These are phyloP conservation scores for Idaea aversata DNA, from an alignment of 2,888 invertebrate genomes.

Conservation along the genomic window DNA sequence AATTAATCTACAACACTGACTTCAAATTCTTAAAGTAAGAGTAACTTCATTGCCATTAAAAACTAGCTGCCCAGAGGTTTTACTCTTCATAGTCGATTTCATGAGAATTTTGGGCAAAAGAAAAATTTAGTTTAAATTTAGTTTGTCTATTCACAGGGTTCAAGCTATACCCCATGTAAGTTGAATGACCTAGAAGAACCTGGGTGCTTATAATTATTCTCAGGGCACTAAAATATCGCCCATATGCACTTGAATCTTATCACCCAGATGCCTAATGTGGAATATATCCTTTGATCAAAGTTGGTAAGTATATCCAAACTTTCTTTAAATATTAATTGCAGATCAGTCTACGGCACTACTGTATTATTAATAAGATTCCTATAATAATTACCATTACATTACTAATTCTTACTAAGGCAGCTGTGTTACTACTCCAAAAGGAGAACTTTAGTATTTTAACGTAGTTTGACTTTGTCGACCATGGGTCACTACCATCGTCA, in stretches of 20 bases:
- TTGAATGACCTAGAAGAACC: too few relatives aligned
- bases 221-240: too few relatives aligned
- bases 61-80: neutral
- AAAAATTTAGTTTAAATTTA: too few relatives aligned
- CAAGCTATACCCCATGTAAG: too few relatives aligned
- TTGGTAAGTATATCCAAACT: neutral
- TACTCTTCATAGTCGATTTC: neutral
- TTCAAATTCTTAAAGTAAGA: neutral
- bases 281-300: too few relatives aligned
- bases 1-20: neutral
- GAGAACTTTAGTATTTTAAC: slow-evolving; percentile 84
- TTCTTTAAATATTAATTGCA: neutral
- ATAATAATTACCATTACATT: slow-evolving; percentile 36
- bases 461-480: slow-evolving; percentile 85
- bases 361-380: slow-evolving; percentile 37
- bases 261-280: too few relatives aligned
- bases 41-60: neutral
- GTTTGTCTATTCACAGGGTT: too few relatives aligned
- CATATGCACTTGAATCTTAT: too few relatives aligned
- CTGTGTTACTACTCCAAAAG: slow-evolving; percentile 58
- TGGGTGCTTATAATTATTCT: too few relatives aligned
- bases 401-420: slow-evolving; percentile 36
- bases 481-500: slow-evolving; percentile 95
- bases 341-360: slow-evolving; percentile 29
- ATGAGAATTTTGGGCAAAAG: too few relatives aligned